Base-by-base conservation (phyloP, 2,797 vertebrate genomes). In the Gouania willdenowi region DNA sequence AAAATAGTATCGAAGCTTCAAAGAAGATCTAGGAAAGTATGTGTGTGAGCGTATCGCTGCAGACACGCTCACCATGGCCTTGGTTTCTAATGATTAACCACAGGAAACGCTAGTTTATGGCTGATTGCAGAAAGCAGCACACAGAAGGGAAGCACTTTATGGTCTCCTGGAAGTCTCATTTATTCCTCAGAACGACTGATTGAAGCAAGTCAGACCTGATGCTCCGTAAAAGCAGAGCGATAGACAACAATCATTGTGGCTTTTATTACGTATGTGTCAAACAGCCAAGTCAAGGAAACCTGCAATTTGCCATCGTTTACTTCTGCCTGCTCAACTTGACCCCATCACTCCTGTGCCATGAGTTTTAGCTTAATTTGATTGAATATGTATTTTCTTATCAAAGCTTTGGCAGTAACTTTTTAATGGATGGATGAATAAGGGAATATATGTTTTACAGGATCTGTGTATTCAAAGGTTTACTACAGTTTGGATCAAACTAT, bases 121-220 rank as follows among this genome's bases (percentile, higher is more conserved):
- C 55, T 79, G 75, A 74, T 72, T 71, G 56, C 66, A 64, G 27
- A 29, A 49, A 75, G 48, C 39, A 32, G 66, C 56, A 74, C 66
- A 38, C 69, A 57, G 55, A 59, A 52, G 65, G 71, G 53, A 43
- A 40, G 26, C 29, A 15, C 58, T 37, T 32, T 41, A 59, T 47
- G 63, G 49, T 58, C 57, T 46, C 44, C 26, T 22, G 71, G 23
- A 37, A 55, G 17, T 36, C 18, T 45, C 61, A 67, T 65, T 60
- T 60, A 41, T 66, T 55, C 17, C 30, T 52, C 29, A 21, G 9
- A 40, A 49, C 4, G 22, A 33, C 58, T 73, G 72, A 77, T 67
- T 67, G 70, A 65, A 39, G 35, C 38, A 23, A 49, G 44, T 48
- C 41, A 47, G 36, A 41, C 45, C 19, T 44, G 33, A 52, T 48